Conservation (phyloP, 2,888 invertebrate species). For the Spicauda simplicius region DNA sequence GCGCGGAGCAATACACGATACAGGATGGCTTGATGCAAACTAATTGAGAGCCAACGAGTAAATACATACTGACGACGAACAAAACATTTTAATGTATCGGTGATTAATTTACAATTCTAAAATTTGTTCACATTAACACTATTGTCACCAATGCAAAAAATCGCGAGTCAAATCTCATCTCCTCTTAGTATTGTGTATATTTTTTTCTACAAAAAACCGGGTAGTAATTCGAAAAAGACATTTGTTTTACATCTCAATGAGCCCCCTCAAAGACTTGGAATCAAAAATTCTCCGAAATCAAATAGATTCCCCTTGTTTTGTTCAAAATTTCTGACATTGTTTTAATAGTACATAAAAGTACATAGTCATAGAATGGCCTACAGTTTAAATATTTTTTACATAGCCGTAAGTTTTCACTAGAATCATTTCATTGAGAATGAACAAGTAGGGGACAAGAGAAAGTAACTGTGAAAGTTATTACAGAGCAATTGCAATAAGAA, state of each 20-base stretch:
- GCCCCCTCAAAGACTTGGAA: no score
- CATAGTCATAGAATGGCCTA: background rate
- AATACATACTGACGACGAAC: background rate
- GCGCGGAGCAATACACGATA: slow-evolving; percentile 40
- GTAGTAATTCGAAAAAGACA: no score
- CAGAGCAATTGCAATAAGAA: slow-evolving; percentile 26
- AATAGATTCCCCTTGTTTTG: no score
- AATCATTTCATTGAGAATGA: slow-evolving; percentile 38
- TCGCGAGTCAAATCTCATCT: no score
- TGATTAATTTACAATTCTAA: background rate
- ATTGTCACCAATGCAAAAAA: no score
- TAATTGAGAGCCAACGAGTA: slow-evolving; percentile 24
- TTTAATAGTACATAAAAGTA: background rate
- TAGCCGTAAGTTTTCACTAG: slow-evolving; percentile 15
- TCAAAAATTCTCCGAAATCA: no score
- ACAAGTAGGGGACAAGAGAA: slow-evolving; percentile 42
- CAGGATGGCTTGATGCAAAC: slow-evolving; percentile 25
- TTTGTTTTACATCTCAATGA: no score
- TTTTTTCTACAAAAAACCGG: no score
- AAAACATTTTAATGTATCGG: background rate
- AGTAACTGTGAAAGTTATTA: slow-evolving; percentile 43
- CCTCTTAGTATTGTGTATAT: no score
- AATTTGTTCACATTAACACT: no score
- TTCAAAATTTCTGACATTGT: background rate
- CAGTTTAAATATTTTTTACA: background rate